Conservation (phyloP, 2,888 invertebrate species). For the Galeopsomyia nigrocyanea region DNA sequence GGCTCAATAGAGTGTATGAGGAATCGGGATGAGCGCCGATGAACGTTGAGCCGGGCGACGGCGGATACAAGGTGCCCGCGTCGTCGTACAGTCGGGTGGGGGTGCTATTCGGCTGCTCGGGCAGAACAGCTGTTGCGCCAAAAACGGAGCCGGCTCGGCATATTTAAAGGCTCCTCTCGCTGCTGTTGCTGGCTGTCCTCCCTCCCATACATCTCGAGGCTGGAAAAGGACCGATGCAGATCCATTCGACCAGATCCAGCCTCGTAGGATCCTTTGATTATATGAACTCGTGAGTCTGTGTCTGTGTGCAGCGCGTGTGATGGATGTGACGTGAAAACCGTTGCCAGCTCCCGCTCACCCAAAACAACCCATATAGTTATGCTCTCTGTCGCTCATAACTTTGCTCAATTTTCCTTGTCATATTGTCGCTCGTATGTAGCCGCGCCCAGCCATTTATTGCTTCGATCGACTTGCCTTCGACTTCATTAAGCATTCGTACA, state of each 20-base stretch:
- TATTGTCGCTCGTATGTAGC: neutral
- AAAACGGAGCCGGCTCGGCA: conserved; percentile 48
- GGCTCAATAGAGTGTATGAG: neutral
- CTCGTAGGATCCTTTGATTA: conserved; percentile 11
- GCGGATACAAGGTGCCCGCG: neutral
- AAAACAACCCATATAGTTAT: neutral
- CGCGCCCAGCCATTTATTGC: too few relatives aligned
- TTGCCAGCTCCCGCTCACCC: neutral
- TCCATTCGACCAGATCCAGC: neutral
- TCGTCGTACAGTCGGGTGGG: too few relatives aligned
- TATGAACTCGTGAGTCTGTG: neutral
- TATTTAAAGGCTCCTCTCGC: conserved; percentile 49
- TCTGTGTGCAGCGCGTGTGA: conserved; percentile 2
- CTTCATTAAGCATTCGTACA: too few relatives aligned
- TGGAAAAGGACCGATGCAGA: too few relatives aligned
- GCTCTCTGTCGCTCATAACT: neutral
- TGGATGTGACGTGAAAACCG: conserved; percentile 21
- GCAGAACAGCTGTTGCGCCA: conserved; percentile 52
- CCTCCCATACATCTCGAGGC: neutral
- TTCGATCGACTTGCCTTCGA: too few relatives aligned
- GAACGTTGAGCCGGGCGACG: conserved; percentile 23
- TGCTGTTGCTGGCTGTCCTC: neutral
- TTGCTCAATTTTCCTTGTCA: neutral
- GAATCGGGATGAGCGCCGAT: too few relatives aligned
- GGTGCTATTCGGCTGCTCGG: conserved; percentile 35